Evolutionary conservation across 2,888 invertebrate genomes (phyloP), one percentile per base, ranked within the genome.

Genomic region (Mycalesis mineus): DNA sequence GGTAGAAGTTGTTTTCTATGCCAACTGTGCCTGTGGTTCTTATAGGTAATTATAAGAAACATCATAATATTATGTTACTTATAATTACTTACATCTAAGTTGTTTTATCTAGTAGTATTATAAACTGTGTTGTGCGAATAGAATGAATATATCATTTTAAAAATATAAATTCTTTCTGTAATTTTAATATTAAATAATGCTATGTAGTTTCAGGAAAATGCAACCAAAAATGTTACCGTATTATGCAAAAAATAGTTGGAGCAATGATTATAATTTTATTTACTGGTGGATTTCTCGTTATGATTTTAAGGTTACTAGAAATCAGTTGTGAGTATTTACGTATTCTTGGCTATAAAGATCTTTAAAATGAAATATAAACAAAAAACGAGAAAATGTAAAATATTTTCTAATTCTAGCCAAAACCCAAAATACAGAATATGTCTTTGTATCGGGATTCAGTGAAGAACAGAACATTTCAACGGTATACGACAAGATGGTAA

Each of bases 381-480:
- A 11, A 17, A 2, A 7, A 13, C 5, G 13, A 7, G 17, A 17
- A 11, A n/a, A 4, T 17, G 4, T 42, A 15, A 48, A n/a, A 15
- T 37, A 14, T 14, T 22, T 31, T 55, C 13, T 39, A 22, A 31
- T 42, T 52, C 55, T 59, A 85, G 84, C 74, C 33, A 71, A 58
- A 44, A 66, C 66, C 7, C 67, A 63, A 48, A 79, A 65, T 7
- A 80, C 80, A 14, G 79, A 84, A 71, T 76, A 86, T 47, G 72
- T 84, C 40, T 64, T 86, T 39, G 67, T 84, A 3, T 77, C 81
- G 15, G 78, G 72, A 49, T 70, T 74, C 37, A 67, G 65, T 50
- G 74, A 78, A 45, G 63, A 71, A 45, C 66, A 76, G 17, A 82
- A 85, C 49, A 69, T 78, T 15, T 78, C 78, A 36, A 61, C 79